Conservation (phyloP, 2,888 invertebrate genomes). For the Parnassius mnemosyne region DNA sequence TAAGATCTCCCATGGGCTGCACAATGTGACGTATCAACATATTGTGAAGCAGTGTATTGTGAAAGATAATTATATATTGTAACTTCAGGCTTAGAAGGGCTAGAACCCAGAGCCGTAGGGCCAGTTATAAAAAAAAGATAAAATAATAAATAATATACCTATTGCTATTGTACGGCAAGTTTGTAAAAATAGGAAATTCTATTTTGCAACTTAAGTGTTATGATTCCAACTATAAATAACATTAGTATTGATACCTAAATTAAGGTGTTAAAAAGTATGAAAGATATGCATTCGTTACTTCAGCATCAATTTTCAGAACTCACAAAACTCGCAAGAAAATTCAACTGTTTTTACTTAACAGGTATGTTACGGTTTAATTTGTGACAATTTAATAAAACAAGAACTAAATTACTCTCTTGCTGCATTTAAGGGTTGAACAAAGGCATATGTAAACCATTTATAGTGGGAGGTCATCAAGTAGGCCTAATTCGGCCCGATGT, state of each 20-base stretch:
- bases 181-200: no score
- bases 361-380: slow-evolving; percentile 69
- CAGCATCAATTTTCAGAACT: slow-evolving; percentile 77
- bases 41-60: no score
- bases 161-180: no score
- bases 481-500: slow-evolving; percentile 93
- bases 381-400: slow-evolving; percentile 24
- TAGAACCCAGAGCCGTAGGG: no score
- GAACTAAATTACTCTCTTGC: slow-evolving; percentile 32
- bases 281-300: slow-evolving; percentile 71
- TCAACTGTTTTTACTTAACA: slow-evolving; percentile 93
- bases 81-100: no score
- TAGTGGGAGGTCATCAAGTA: slow-evolving; percentile 93
- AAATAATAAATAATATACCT: no score
- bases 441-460: slow-evolving; percentile 91
- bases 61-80: no score
- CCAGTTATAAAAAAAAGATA: no score
- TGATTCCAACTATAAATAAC: no score
- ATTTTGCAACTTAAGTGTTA: no score
- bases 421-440: slow-evolving; percentile 69
- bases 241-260: not conserved
- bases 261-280: slow-evolving; percentile 52
- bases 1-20: no score
- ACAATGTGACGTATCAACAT: no score
- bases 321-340: slow-evolving; percentile 90